Base-by-base conservation (phyloP, 2,113 vertebrate genomes). In the Strigops habroptila region DNA sequence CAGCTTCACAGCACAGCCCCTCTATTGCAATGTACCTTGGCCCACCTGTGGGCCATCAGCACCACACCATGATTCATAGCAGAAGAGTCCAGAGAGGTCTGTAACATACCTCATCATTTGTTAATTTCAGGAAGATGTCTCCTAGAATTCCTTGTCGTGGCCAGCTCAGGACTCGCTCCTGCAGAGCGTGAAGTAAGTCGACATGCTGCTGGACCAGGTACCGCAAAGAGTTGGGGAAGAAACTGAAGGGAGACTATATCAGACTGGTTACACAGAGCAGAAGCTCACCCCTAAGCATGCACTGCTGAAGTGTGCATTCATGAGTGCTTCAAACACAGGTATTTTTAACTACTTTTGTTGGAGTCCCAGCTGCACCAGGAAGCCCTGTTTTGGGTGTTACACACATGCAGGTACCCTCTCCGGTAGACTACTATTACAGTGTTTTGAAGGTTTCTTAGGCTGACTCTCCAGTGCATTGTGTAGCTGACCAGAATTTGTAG, bases 201-300 rank as follows among this genome's bases (percentile, higher is more conserved):
- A 99, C 97, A 6, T 99, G 99, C 97, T 99, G 99, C 98, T 99
- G 99, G 95, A 99, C 99, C 90, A 99, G 97, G 95, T 99, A 99
- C 69, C 99, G 97, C 95, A 99, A 95, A n/a, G 98, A 99, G 92
- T 98, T 99, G 85, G 99, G 99, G 87, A 99, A 99, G 21, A 99
- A 98, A 92, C 99, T 99, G 91, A 39, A 60, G 75, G 92, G 44
- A 97, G 79, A 96, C 30, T 6, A 82, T 39, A 48, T 88, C 63
- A 88, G 74, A 46, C 9, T 71, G 64, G 83, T 97, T 76, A 96
- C 60, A 70, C n/a, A 53, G 78, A 93, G 60, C 31, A 93, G 53
- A 53, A 70, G 30, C 41, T 84, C 35, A 37, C 51, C 39, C 82
- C 55, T 51, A 17, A 67, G 31, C 28, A 18, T 24, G 14, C 41